A percentile compares a stretch with the other conserved stretches of the same genome.
These are phyloP conservation scores for Artibeus lituratus DNA, from an alignment of 2,797 vertebrate genomes.

Conservation along the genomic window DNA sequence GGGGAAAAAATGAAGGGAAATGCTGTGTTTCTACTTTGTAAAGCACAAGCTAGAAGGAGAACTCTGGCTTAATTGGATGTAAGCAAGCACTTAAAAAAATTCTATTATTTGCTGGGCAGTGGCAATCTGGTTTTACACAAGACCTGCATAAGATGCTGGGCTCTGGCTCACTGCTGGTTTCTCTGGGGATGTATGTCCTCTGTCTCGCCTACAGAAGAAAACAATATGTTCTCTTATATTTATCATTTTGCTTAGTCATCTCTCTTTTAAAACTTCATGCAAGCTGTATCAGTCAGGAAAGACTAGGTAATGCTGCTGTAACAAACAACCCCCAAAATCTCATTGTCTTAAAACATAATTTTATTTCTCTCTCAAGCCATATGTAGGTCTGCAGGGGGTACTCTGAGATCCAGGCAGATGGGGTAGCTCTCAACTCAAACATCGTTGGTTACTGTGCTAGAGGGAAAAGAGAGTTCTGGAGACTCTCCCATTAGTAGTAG, in stretches of 20 bases:
- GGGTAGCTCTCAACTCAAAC: neutral
- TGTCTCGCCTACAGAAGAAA: neutral
- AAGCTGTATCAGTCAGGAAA: neutral
- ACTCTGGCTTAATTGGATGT: neutral
- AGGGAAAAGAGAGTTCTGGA: neutral
- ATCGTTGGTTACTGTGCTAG: neutral
- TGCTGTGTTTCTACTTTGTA: neutral
- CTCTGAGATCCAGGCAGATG: neutral
- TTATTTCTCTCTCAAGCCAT: constrained; percentile 28
- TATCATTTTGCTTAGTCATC: neutral
- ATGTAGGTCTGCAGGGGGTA: neutral
- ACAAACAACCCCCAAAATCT: neutral
- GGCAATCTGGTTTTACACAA: neutral
- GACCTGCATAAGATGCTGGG: neutral
- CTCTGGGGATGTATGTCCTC: neutral
- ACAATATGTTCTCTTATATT: neutral
- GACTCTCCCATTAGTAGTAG: neutral
- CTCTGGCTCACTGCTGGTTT: neutral
- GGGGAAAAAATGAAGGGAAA: neutral
- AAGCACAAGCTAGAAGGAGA: neutral
- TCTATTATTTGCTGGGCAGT: neutral
- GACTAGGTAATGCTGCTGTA: neutral
- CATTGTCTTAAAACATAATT: neutral
- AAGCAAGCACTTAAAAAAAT: neutral
- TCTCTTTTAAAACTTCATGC: constrained; percentile 15